Base-by-base conservation (phyloP, 2,113 vertebrate genomes). In the Gila orcuttii region DNA sequence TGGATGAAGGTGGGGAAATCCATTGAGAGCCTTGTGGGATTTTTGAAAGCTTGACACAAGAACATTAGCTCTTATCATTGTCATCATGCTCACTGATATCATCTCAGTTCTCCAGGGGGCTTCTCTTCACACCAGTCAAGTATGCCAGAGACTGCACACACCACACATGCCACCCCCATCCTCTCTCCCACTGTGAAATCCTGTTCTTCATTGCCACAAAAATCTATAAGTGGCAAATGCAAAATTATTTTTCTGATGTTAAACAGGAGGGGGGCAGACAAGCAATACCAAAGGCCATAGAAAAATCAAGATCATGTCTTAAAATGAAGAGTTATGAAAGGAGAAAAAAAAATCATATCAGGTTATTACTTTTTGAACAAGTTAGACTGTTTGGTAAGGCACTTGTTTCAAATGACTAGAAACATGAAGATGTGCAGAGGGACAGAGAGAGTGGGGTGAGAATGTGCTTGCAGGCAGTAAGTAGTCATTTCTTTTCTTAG, bases 331-430 rank as follows among this genome's bases (percentile, higher is more conserved):
- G 21, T 55, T 2, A 69, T 47, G 75, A 81, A 28, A 36, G 47
- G 7, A 25, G 90, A 92, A 85, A 86, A 57, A 87, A 92, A 68
- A 50, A 68, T 23, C 9, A 55, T 71, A 59, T 83, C 82, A 73
- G 68, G 68, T 93, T 96, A 96, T 97, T 97, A 96, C 93, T 98
- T 96, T 95, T 87, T 90, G 91, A 97, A 97, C 95, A 95, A 97
- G 96, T 97, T 93, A 95, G 96, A 95, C 95, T 97, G 97, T 97
- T 97, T 94, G 90, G 93, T 99, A 99, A 99, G 98, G 98, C 98
- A 99, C 98, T 99, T 99, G 93, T 97, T 97, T 98, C 96, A 97
- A 97, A 97, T 95, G 95, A 95, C 95, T 95, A 96, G 95, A 95
- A 97, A 96, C 93, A 85, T 91, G 90, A 87, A 69, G n/a, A 73